Conservation (phyloP, 37 sponge, comb jelly and placozoan species). For the Cladorhizidae sp. region DNA sequence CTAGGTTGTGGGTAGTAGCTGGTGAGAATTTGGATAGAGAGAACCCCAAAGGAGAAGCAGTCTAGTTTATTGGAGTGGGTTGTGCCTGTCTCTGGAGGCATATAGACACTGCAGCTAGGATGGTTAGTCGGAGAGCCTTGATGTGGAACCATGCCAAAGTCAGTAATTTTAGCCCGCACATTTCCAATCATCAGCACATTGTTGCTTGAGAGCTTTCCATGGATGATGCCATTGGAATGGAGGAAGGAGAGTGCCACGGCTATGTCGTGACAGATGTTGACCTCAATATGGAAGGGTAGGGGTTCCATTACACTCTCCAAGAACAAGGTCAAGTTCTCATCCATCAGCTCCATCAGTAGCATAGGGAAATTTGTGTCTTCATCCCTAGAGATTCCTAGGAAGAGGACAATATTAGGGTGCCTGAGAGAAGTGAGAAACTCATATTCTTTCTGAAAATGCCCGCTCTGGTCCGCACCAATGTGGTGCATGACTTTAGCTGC, state of each 20-base stretch:
- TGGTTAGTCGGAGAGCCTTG: neutral
- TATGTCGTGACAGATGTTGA: constrained; percentile 28
- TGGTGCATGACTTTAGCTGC: constrained; percentile 8
- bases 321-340: constrained; percentile 13
- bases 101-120: constrained; percentile 23
- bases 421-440: neutral
- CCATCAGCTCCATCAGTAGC: constrained; percentile 42
- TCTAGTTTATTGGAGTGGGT: constrained; percentile 22
- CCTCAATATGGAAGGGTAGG: constrained; percentile 1
- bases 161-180: constrained; percentile 41
- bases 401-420: constrained; percentile 21
- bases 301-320: neutral
- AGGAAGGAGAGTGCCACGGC: constrained; percentile 37
- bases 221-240: constrained; percentile 37
- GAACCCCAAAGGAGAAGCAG: constrained; percentile 39
- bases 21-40: constrained; percentile 23
- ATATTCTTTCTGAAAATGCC: neutral
- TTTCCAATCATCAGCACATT: constrained; percentile 37
- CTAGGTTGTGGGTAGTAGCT: constrained; percentile 15
- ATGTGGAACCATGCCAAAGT: constrained; percentile 26
- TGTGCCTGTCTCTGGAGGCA: constrained; percentile 42
- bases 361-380: neutral
- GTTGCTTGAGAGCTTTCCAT: constrained; percentile 46
- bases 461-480: neutral
- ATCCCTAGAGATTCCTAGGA: constrained; percentile 1